Percentiles rank a stretch among this genome's conserved stretches.
Evolutionary conservation across 2,113 vertebrate species (phyloP).

Genomic region (Trichechus manatus): DNA sequence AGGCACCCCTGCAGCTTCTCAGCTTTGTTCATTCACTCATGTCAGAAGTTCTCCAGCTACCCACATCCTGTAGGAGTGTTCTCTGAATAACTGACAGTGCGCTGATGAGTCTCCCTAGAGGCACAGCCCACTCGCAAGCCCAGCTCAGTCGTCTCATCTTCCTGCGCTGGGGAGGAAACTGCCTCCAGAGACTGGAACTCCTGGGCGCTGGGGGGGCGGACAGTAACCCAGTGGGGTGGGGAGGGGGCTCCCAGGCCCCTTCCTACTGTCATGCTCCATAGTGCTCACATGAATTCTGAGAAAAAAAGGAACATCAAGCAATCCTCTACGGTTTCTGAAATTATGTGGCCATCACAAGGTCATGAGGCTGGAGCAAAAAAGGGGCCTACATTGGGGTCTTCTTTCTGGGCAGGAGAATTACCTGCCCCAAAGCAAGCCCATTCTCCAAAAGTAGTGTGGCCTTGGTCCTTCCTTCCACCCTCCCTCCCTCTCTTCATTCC

Average conservation of each 20-base stretch:
- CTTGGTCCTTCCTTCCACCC: background rate
- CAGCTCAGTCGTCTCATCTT: background rate
- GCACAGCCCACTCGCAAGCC: background rate
- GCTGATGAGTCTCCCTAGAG: background rate
- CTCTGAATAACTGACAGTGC: background rate
- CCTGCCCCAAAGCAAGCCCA: background rate
- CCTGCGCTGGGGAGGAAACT: background rate
- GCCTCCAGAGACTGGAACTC: background rate
- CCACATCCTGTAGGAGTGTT: background rate
- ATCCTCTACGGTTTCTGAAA: background rate
- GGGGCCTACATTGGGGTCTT: background rate
- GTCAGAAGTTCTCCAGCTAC: background rate
- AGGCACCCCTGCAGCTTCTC: background rate
- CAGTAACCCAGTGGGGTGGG: background rate
- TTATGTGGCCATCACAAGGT: background rate
- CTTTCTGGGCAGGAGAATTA: background rate
- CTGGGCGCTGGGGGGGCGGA: rapidly evolving
- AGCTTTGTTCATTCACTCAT: background rate
- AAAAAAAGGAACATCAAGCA: background rate
- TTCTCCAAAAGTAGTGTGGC: background rate
- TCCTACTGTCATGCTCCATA: background rate
- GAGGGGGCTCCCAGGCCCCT: background rate
- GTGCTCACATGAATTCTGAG: background rate
- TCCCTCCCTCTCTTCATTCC: background rate
- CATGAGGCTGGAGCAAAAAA: background rate